Evolutionary conservation across 2,797 vertebrate species (phyloP).

Genomic region (Adrianichthys oophorus): DNA sequence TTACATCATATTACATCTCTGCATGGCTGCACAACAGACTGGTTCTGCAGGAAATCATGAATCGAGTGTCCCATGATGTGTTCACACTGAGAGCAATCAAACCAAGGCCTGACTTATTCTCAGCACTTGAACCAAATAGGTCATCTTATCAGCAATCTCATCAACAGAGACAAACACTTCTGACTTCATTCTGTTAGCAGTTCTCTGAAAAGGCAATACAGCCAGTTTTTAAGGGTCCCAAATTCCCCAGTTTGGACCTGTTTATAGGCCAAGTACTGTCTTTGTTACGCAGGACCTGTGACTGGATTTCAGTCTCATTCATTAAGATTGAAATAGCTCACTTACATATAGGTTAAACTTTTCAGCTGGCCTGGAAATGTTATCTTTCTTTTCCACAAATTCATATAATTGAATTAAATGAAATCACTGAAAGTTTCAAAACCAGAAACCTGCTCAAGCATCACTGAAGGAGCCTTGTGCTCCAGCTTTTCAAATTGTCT

Average conservation of each 20-base stretch:
- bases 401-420: not conserved
- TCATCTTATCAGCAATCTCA: conserved; percentile 38
- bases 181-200: not conserved
- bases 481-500: too few relatives aligned
- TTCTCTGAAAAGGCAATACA: conserved; percentile 23
- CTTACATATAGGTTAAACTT: too few relatives aligned
- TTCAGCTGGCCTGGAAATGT: too few relatives aligned
- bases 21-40: conserved; percentile 20
- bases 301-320: not conserved
- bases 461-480: not conserved
- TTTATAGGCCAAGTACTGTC: not conserved
- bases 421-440: not conserved
- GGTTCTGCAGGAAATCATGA: conserved; percentile 37
- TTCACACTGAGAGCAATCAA: conserved; percentile 43
- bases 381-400: not conserved
- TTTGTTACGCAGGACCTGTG: not conserved
- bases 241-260: not conserved
- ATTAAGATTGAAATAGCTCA: not conserved
- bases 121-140: conserved; percentile 41
- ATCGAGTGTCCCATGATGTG: conserved; percentile 25
- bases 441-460: not conserved
- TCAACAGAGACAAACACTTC: conserved; percentile 32
- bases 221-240: not conserved
- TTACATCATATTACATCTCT: not conserved
- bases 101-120: conserved; percentile 45